Conservation (phyloP, 2,797 vertebrate species). For the Bovichtus variegatus region DNA sequence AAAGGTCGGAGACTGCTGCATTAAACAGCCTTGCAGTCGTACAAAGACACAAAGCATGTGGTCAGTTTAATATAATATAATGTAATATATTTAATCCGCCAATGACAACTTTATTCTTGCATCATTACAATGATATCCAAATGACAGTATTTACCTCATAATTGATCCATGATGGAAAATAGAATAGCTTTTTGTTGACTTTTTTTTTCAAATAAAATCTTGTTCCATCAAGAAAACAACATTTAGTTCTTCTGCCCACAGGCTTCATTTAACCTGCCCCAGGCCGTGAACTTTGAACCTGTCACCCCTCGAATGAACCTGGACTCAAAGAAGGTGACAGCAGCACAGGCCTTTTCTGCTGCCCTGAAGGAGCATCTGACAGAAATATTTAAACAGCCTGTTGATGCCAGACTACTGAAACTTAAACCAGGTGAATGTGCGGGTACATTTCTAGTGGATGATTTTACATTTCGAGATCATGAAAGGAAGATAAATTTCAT, state of each 20-base stretch:
- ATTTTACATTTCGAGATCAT: neutral
- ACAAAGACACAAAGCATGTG: neutral
- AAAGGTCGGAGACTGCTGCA: no score
- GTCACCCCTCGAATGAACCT: slow-evolving; percentile 76
- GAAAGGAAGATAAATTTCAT: neutral
- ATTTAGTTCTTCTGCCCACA: slow-evolving; percentile 38
- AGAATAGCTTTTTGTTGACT: neutral
- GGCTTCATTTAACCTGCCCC: slow-evolving; percentile 76
- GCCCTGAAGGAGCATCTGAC: slow-evolving; percentile 71
- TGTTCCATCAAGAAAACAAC: neutral
- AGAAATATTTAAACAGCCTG: slow-evolving; percentile 67
- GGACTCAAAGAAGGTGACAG: slow-evolving; percentile 72
- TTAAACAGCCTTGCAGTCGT: neutral
- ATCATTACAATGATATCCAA: neutral
- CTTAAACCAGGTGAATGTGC: slow-evolving; percentile 66
- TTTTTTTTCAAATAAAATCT: neutral
- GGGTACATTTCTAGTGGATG: neutral
- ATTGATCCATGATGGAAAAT: neutral
- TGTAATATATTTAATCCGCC: neutral
- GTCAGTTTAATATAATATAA: neutral
- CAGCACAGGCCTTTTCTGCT: slow-evolving; percentile 53
- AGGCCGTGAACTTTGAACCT: slow-evolving; percentile 70
- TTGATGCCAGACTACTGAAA: slow-evolving; percentile 63
- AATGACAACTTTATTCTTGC: neutral
- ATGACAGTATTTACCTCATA: neutral